Evolutionary conservation across 2,797 vertebrate genomes (phyloP), one percentile per base, ranked within the genome.

Genomic region (Paramormyrops hopkinsi): DNA sequence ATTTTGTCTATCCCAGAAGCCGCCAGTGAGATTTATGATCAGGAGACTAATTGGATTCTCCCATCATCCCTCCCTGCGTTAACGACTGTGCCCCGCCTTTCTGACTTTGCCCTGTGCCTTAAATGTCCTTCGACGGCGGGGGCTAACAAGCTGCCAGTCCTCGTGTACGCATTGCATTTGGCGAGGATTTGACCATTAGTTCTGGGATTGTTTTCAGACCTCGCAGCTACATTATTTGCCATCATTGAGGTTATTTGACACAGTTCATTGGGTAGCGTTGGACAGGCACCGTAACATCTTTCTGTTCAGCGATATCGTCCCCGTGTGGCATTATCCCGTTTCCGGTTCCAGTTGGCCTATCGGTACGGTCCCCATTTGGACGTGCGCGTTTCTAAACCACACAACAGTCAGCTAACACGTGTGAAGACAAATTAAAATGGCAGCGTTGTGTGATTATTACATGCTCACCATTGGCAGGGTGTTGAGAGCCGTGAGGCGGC

Each of bases 21-120:
- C 29, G 0, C 25, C 37, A 65, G 33, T 69, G 54, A 65, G 54
- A 88, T 88, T 88, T 62, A 69, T 65, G 41, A 46, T 69, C 29
- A 19, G 5, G 33, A 46, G 33, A 29, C 56, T 88, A 88, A 88
- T 65, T 88, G 86, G 86, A 88, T 88, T 88, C 86, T 29, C 41
- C 86, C 54, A 88, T 19, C 33, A 59, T 65, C 53, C 33, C 29
- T 62, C 53, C 44, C 44, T 84, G 82, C 3, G 12, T 84, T 84
- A 51, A 84, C 9, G 3, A 33, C 50, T 29, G 25, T 4, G 29
- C 85, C 22, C 85, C 29, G 0, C 51, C 51, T 29, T 33, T 19
- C 12, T 56, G 51, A 86, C 51, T 54, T 86, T 53, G 51, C 29
- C 2, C 12, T 37, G 25, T 19, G 51, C 48, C 25, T 69, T 59